These are phyloP conservation scores for Mormyrus proboscirostris DNA, from an alignment of 2,797 vertebrate genomes.

Conservation along the genomic window DNA sequence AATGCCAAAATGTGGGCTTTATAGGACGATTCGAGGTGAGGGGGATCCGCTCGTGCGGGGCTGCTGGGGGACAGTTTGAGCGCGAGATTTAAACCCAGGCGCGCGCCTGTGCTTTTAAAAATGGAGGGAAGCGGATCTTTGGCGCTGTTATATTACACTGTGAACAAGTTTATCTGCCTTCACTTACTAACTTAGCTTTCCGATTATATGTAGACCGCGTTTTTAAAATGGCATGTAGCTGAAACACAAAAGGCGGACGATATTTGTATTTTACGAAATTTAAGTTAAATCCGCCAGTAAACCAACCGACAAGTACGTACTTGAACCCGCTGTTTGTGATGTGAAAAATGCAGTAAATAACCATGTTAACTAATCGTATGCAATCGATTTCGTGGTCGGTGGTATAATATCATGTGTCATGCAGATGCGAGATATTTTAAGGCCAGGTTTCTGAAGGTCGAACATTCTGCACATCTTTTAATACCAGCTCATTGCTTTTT, in stretches of 20 bases:
- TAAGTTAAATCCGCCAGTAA: background rate
- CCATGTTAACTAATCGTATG: background rate
- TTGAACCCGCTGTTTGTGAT: background rate
- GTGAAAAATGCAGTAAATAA: background rate
- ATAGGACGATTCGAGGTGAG: background rate
- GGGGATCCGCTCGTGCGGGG: rapidly evolving
- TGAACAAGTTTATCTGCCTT: background rate
- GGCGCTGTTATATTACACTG: background rate
- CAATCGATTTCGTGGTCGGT: background rate
- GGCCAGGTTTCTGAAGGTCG: background rate
- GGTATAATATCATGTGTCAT: background rate
- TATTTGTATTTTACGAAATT: background rate
- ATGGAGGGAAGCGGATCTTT: slow-evolving; percentile 44
- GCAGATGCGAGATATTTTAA: background rate
- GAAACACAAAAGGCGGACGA: background rate
- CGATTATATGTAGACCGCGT: background rate
- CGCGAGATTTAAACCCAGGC: slow-evolving; percentile 66
- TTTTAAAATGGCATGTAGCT: background rate
- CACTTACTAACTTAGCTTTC: background rate
- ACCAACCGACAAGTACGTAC: background rate
- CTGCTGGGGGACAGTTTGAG: slow-evolving; percentile 46
- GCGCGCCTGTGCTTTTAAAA: slow-evolving; percentile 37
- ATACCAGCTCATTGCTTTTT: background rate
- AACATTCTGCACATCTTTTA: background rate
- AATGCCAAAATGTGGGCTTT: background rate